Evolutionary conservation across 2,113 vertebrate species (phyloP).

Genomic region (Garra rufa): DNA sequence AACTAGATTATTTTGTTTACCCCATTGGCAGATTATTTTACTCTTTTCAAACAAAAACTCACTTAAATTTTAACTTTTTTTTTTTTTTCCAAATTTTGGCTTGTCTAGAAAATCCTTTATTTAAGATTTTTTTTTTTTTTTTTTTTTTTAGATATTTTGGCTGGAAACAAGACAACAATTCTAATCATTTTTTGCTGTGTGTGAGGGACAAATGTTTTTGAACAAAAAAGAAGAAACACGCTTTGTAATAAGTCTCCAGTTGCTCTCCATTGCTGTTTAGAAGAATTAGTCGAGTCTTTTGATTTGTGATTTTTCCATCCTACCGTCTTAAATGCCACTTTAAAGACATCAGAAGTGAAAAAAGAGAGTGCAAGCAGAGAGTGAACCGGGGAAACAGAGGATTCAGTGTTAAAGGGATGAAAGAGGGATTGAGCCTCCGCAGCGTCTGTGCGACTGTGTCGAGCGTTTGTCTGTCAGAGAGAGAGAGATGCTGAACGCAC

Average conservation of each 20-base stretch:
- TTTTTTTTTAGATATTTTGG: no score
- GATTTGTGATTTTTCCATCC: not conserved
- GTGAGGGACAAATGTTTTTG: not conserved
- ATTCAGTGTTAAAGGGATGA: slow-evolving; percentile 38
- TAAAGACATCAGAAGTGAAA: not conserved
- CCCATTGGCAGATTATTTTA: no score
- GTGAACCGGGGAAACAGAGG: slow-evolving; percentile 20
- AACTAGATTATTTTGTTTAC: no score
- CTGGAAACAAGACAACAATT: no score
- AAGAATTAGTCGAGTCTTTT: not conserved
- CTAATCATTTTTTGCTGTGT: no score
- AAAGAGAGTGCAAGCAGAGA: not conserved
- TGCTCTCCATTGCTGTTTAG: not conserved
- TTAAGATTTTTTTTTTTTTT: no score
- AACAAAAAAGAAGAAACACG: not conserved
- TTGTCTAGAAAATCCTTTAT: no score
- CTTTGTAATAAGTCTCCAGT: not conserved
- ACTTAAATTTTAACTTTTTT: no score
- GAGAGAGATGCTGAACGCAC: slow-evolving; percentile 14
- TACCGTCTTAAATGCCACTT: not conserved
- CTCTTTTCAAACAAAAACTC: no score
- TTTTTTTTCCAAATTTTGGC: no score
- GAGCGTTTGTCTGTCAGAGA: not conserved
- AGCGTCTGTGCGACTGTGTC: not conserved
- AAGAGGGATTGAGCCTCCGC: slow-evolving; percentile 29